These are phyloP conservation scores for Fistularia commersonii DNA, from an alignment of 2,797 vertebrate species.

Conservation along the genomic window DNA sequence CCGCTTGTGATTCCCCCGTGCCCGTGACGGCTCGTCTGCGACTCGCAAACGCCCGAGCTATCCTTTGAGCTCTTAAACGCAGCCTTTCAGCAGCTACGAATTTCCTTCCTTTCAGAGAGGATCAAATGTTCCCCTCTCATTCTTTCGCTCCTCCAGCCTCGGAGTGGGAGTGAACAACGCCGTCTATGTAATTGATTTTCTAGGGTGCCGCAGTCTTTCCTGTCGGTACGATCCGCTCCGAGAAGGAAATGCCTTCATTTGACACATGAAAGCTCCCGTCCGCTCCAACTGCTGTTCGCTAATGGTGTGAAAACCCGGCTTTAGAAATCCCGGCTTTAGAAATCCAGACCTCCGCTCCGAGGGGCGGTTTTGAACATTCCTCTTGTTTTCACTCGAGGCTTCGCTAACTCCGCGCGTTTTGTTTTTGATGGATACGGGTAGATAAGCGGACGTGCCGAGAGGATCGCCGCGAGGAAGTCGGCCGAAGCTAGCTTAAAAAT, in stretches of 20 bases:
- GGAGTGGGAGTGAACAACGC: conserved; percentile 51
- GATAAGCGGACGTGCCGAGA: too few relatives aligned
- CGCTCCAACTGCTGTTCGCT: conserved; percentile 18
- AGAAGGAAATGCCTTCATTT: conserved; percentile 43
- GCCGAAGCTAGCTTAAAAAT: too few relatives aligned
- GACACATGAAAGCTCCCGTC: conserved; percentile 28
- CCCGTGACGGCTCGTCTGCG: conserved; percentile 60
- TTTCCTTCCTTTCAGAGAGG: conserved; percentile 66
- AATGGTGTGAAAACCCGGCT: conserved; percentile 19
- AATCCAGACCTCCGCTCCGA: too few relatives aligned
- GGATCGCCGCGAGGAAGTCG: too few relatives aligned
- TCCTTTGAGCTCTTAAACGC: conserved; percentile 70
- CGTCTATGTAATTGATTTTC: conserved; percentile 65
- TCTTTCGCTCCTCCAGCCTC: conserved; percentile 54
- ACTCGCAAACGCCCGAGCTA: conserved; percentile 53
- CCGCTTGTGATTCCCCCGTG: conserved; percentile 29
- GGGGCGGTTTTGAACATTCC: too few relatives aligned
- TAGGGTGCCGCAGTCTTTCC: conserved; percentile 44
- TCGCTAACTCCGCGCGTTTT: too few relatives aligned
- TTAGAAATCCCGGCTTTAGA: too few relatives aligned
- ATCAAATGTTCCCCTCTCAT: conserved; percentile 67
- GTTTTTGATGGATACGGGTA: too few relatives aligned
- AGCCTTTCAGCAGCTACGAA: conserved; percentile 63
- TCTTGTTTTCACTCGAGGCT: too few relatives aligned
- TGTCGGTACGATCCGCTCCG: conserved; percentile 39